phyloP scores from a whole-genome alignment of 2,888 invertebrate species.

The Patella depressa region DNA sequence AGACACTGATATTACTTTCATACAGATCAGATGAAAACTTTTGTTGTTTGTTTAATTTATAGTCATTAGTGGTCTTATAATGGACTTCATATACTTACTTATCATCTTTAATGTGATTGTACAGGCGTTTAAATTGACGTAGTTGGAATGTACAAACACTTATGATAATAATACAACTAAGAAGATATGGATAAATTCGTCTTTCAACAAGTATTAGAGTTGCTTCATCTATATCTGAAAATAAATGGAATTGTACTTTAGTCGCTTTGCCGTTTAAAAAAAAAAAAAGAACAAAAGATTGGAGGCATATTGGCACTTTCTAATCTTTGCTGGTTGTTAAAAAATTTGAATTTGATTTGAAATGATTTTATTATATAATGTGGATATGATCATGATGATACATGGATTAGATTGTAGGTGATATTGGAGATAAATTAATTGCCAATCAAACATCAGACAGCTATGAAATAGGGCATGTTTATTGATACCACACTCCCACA shows the following conservation, averaged over 20 bases:
- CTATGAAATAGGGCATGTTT: background rate
- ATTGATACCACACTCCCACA: background rate
- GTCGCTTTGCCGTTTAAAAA: no score
- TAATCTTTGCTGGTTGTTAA: no score
- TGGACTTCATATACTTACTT: conserved; percentile 76
- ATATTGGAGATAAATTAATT: background rate
- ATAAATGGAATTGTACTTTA: background rate
- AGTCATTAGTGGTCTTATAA: background rate
- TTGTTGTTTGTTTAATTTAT: no score
- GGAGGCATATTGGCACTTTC: no score
- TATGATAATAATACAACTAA: conserved; percentile 80
- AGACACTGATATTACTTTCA: no score
- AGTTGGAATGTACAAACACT: conserved; percentile 87
- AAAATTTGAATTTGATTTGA: no score
- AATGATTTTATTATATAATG: no score
- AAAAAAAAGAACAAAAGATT: no score
- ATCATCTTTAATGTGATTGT: conserved; percentile 99
- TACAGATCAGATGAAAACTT: no score
- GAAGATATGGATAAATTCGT: conserved; percentile 89
- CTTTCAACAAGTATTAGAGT: conserved; percentile 83
- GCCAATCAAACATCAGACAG: background rate
- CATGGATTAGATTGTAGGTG: background rate
- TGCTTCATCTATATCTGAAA: conserved; percentile 70
- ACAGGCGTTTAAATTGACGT: conserved; percentile 91
- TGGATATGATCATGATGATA: no score